Evolutionary conservation across 2,888 invertebrate species (phyloP), one percentile per base, ranked within the genome.

Genomic region (Agrochola macilenta): DNA sequence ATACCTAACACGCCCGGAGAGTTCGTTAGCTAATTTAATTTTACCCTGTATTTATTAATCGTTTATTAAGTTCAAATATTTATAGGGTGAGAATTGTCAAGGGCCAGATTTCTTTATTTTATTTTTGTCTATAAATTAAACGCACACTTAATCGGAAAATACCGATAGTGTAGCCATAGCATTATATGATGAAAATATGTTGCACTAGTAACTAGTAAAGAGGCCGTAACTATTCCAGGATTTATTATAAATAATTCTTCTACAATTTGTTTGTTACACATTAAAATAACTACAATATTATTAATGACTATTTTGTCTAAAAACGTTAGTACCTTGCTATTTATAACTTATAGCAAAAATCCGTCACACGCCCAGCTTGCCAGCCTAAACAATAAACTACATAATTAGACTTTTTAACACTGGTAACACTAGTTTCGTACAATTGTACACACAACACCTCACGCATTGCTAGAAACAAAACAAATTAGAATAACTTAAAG

Each of bases 361-460:
- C 49, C 52, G 26, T 30, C 84, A 76, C 70, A 63, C 76, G 79
- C 86, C 86, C 76, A 84, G 80, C 69, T 83, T 83, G 81, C 81
- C 85, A 87, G 86, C 86, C 80, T 82, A 88, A 86, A 88, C 52
- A 87, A 85, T 82, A 82, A 82, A 87, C 88, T 88, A 88, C 84
- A 85, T 83, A 88, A 88, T 87, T 88, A 87, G 85, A 91, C 85
- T 87, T 83, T 89, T 84, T 83, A 90, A 90, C 90, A 90, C 88
- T 90, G 92, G 91, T 92, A 92, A 92, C 92, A 90, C 88, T 89
- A 86, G 76, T 86, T 83, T 78, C 84, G 87, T 87, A 86, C 87
- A 85, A 83, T 88, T 87, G 89, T 91, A 91, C 88, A 88, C 77
- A 81, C 87, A 85, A 84, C 82, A 84, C 82, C 79, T 65, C 78